phyloP scores from a whole-genome alignment of 2,797 vertebrate genomes.

The Myotis myotis region DNA sequence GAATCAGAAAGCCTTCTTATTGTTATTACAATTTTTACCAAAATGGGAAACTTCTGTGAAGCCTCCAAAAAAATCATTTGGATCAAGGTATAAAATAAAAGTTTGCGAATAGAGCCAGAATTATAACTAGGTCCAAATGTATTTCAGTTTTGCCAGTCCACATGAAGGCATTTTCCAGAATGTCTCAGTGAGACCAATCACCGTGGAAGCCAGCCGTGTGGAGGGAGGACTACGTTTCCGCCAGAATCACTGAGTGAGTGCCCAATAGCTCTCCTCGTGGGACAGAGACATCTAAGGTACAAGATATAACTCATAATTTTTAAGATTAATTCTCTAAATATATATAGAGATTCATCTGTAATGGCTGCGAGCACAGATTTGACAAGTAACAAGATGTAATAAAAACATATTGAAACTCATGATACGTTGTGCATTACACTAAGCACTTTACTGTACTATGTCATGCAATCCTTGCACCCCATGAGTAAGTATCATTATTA shows the following conservation, averaged over 20 bases:
- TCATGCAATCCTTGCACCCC: background rate
- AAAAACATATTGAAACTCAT: background rate
- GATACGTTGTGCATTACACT: background rate
- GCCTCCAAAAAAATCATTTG: conserved; percentile 1
- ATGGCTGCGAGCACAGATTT: background rate
- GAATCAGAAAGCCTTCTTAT: background rate
- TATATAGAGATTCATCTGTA: background rate
- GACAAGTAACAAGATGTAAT: background rate
- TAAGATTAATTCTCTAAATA: background rate
- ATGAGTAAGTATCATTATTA: background rate
- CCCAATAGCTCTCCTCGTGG: background rate
- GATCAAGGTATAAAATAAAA: background rate
- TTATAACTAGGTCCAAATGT: background rate
- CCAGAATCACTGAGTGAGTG: background rate
- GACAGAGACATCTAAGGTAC: background rate
- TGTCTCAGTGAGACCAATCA: background rate
- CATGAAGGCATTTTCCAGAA: background rate
- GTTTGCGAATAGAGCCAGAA: background rate
- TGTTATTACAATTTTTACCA: background rate
- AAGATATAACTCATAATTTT: background rate
- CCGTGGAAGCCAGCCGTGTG: background rate
- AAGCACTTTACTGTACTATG: background rate
- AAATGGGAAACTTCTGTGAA: background rate
- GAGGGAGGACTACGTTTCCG: background rate
- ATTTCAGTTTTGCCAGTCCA: conserved; percentile 19